A percentile compares a stretch with the other conserved stretches of the same genome.
Conservation (phyloP, 2,888 invertebrate species). For the Miltochrista miniata region DNA sequence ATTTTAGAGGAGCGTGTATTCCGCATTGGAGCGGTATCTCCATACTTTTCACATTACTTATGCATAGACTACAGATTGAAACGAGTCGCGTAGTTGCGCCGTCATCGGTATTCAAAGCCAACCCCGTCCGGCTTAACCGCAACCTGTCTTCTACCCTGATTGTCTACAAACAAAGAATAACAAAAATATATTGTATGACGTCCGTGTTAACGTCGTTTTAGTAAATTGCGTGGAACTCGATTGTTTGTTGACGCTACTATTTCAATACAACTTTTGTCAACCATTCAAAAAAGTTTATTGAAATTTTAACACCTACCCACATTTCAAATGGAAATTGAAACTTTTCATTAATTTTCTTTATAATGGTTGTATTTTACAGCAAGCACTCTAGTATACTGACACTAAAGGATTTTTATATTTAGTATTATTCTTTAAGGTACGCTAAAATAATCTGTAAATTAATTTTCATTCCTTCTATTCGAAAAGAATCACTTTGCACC, state of each 20-base stretch:
- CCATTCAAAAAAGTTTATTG: constrained; percentile 1
- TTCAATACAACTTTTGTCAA: constrained; percentile 11
- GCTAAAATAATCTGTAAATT: too few relatives aligned
- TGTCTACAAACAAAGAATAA: constrained; percentile 71
- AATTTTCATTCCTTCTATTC: too few relatives aligned
- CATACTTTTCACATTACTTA: constrained; percentile 82
- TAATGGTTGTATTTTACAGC: not conserved
- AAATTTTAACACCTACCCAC: not conserved
- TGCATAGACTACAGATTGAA: constrained; percentile 83
- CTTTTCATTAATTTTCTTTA: not conserved
- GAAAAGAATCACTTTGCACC: too few relatives aligned
- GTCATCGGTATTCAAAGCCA: constrained; percentile 78
- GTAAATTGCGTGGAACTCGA: constrained; percentile 28
- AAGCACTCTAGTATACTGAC: not conserved
- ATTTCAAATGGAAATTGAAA: not conserved
- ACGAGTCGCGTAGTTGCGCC: constrained; percentile 71
- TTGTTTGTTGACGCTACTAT: constrained; percentile 24
- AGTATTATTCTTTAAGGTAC: too few relatives aligned
- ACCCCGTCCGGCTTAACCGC: constrained; percentile 67
- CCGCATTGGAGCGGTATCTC: constrained; percentile 69
- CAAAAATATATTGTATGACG: constrained; percentile 38
- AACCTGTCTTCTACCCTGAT: constrained; percentile 66
- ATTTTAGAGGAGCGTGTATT: constrained; percentile 72
- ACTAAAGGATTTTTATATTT: not conserved
- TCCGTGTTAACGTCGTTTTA: constrained; percentile 28